A percentile compares a stretch with the other conserved stretches of the same genome.
Evolutionary conservation across 2,797 vertebrate species (phyloP).

Genomic region (Catharus ustulatus): DNA sequence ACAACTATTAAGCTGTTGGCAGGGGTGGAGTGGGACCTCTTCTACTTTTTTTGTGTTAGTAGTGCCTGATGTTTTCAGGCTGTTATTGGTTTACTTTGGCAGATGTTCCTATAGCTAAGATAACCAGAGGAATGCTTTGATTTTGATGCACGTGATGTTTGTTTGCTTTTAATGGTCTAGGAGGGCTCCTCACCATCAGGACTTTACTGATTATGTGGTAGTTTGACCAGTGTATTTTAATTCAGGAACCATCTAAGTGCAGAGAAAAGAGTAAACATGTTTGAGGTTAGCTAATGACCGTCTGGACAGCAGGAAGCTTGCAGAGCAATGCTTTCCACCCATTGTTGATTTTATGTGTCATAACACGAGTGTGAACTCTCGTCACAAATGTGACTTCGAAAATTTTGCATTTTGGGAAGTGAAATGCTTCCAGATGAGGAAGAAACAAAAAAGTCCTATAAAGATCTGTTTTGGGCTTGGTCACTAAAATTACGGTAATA

Average conservation of each 20-base stretch:
- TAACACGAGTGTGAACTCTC: neutral
- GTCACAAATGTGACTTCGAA: neutral
- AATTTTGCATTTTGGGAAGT: neutral
- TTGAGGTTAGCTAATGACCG: neutral
- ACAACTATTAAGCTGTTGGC: neutral
- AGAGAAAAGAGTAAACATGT: neutral
- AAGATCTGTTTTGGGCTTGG: neutral
- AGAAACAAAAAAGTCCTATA: neutral
- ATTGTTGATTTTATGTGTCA: neutral
- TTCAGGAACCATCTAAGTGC: neutral
- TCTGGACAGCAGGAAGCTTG: neutral
- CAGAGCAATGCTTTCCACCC: neutral
- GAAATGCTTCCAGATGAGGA: neutral
- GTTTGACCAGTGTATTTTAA: neutral
- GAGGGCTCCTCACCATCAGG: neutral
- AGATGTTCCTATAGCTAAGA: neutral
- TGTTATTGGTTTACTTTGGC: neutral
- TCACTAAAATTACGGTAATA: neutral
- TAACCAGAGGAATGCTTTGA: neutral
- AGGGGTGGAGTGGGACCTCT: neutral
- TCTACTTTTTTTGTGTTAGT: neutral
- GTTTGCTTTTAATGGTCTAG: neutral
- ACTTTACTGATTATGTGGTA: neutral
- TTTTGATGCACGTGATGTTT: neutral
- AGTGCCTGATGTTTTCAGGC: neutral